Base-by-base conservation (phyloP, 2,797 vertebrate species). In the Tympanoctomys barrerae region DNA sequence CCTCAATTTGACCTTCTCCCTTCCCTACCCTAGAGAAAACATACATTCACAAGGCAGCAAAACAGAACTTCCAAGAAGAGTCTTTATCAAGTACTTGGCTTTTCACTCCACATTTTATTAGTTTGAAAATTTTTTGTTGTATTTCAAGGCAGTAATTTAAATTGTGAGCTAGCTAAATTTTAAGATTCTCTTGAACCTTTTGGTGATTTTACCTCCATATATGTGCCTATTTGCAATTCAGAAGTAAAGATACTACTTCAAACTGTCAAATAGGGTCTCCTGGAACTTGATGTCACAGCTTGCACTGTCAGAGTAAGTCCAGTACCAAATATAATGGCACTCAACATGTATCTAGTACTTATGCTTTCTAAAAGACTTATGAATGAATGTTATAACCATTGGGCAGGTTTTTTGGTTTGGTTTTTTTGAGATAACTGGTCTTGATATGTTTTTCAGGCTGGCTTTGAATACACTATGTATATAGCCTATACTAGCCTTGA, bases 171-270 rank as follows among this genome's bases (percentile, higher is more conserved):
- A 80, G 73, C 22, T 24, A 68, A 90, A 9, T 42, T 11, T 46
- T 61, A 90, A 13, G 42, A 89, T 77, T 78, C 21, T 86, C n/a
- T 91, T 92, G 87, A 93, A 68, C 87, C 24, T 87, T 77, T 94
- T 64, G 66, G 22, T 92, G 36, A 52, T 57, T 90, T 88, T 70
- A 61, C 12, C 39, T 87, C 80, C 61, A 26, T 31, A n/a, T 10
- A 42, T 1, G 12, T 78, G 59, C 22, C 26, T 78, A 2, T 94
- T 96, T 96, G 94, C 49, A 36, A 3, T 62, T 71, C 82, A 59
- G 77, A 82, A 91, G 71, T 70, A 57, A 68, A 90, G 66, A 2
- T 83, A 18, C 4, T 94, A 39, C 73, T 80, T 64, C 68, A 80
- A 84, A 86, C 70, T 87, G 13, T 77, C 36, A 68, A 77, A 92